A percentile compares a stretch with the other conserved stretches of the same genome.
Conservation (phyloP, 2,113 vertebrate species). For the Atractosteus spatula region DNA sequence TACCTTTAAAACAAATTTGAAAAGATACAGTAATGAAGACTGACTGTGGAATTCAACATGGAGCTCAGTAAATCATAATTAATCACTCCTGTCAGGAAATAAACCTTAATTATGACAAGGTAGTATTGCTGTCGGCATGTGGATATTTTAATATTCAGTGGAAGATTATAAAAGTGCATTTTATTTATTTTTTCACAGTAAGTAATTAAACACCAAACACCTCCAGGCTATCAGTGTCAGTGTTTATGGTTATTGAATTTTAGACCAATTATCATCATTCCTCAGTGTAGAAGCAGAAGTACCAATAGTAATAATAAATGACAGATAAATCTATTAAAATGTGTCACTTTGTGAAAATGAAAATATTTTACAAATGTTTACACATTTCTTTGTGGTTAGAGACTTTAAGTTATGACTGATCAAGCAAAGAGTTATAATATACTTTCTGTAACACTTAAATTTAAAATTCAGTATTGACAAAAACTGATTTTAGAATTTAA, state of each 20-base stretch:
- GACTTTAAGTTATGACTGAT: too few species aligned
- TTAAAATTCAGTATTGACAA: too few species aligned
- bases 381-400: too few species aligned
- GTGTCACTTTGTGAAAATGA: too few species aligned
- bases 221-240: background rate
- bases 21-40: background rate
- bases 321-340: too few species aligned
- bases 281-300: background rate
- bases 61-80: background rate
- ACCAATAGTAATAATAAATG: background rate
- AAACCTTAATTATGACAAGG: slow-evolving; percentile 5
- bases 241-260: background rate
- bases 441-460: too few species aligned
- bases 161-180: background rate
- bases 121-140: slow-evolving; percentile 1
- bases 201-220: slow-evolving; percentile 2
- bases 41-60: background rate
- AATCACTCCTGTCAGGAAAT: background rate
- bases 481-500: too few species aligned
- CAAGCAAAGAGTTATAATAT: too few species aligned
- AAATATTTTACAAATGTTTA: too few species aligned
- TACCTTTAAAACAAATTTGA: background rate
- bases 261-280: slow-evolving; percentile 1
- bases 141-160: slow-evolving; percentile 2
- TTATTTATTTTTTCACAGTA: background rate